A percentile compares a stretch with the other conserved stretches of the same genome.
These are phyloP conservation scores for Chionodraco myersi DNA, from an alignment of 2,113 vertebrate species.

Conservation along the genomic window DNA sequence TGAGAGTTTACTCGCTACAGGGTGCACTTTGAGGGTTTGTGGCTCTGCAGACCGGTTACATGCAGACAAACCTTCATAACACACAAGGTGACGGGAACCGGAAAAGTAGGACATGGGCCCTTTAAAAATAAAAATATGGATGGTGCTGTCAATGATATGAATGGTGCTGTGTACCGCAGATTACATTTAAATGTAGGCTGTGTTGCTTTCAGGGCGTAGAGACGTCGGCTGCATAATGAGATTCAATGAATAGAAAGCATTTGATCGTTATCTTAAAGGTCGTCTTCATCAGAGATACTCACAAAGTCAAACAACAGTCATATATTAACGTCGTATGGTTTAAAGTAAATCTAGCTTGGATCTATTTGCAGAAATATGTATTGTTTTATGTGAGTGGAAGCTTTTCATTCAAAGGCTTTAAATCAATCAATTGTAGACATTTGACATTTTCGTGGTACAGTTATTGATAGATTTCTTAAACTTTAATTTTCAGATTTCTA, in stretches of 20 bases:
- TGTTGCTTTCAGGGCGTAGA: background rate
- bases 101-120: no score
- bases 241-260: background rate
- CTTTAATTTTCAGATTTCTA: constrained; percentile 34
- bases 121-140: no score
- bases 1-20: no score
- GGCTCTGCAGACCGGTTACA: no score
- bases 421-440: background rate
- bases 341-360: background rate
- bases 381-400: background rate
- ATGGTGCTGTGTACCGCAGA: background rate
- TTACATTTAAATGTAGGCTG: background rate
- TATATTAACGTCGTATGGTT: background rate
- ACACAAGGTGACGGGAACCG: no score
- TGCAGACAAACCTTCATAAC: no score
- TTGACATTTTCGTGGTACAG: background rate
- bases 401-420: background rate
- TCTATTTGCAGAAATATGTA: background rate
- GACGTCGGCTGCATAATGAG: background rate
- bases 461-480: constrained; percentile 27
- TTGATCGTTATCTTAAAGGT: background rate
- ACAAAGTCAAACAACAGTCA: background rate
- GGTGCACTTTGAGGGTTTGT: no score
- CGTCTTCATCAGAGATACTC: background rate
- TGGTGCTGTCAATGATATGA: no score